Evolutionary conservation across 2,797 vertebrate species (phyloP).

Genomic region (Diceros bicornis): DNA sequence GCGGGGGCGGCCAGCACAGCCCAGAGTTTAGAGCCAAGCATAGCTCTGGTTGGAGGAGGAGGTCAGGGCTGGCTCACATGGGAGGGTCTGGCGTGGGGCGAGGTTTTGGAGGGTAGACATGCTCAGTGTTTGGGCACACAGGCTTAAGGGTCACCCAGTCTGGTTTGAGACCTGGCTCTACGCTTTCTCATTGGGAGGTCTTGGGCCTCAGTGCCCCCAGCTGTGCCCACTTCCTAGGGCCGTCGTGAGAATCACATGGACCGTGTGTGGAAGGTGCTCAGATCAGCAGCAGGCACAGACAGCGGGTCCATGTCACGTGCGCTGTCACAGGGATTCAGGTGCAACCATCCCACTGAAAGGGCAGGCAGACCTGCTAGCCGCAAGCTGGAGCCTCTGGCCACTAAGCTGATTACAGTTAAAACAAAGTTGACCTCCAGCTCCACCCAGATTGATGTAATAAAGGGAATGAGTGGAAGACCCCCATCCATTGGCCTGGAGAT

Average conservation of each 20-base stretch:
- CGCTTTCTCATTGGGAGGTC: not conserved
- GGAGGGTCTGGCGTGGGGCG: accelerated
- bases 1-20: not conserved
- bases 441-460: accelerated
- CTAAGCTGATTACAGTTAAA: accelerated
- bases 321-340: accelerated
- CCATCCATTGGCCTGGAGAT: accelerated
- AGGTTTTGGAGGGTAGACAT: not conserved
- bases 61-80: accelerated
- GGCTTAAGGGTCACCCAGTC: not conserved
- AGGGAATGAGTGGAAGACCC: accelerated
- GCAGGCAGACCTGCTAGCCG: accelerated
- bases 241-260: accelerated
- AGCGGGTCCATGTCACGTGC: accelerated
- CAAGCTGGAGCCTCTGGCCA: accelerated
- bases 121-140: accelerated
- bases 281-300: not conserved
- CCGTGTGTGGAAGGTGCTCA: accelerated
- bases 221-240: not conserved
- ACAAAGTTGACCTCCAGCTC: accelerated
- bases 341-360: accelerated
- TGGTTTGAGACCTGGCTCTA: not conserved
- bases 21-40: no score
- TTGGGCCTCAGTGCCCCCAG: accelerated
- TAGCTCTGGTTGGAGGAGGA: not conserved